These are phyloP conservation scores for Trichomycterus rosablanca DNA, from an alignment of 2,113 vertebrate species.

Conservation along the genomic window DNA sequence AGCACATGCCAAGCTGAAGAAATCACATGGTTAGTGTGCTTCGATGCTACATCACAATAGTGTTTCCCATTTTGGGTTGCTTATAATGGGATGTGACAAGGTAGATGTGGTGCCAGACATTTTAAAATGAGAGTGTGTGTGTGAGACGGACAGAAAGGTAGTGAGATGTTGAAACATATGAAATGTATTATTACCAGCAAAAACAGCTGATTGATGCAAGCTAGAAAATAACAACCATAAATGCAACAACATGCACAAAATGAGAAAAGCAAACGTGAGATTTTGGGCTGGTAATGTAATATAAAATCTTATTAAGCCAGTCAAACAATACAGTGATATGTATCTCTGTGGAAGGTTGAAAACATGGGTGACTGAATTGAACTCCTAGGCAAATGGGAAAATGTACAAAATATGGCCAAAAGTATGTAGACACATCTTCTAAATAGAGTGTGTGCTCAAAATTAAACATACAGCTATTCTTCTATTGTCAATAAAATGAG, in stretches of 20 bases:
- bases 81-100: background rate
- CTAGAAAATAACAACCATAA: slow-evolving; percentile 12
- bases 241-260: slow-evolving; percentile 20
- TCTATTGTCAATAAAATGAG: too few relatives aligned
- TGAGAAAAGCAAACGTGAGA: slow-evolving; percentile 25
- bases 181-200: slow-evolving; percentile 10
- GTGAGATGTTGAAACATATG: background rate
- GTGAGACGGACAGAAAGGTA: background rate
- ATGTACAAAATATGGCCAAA: too few relatives aligned
- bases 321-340: background rate
- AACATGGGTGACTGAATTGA: slow-evolving; percentile 17
- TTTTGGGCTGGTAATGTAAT: background rate
- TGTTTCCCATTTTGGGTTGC: too few relatives aligned
- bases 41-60: background rate
- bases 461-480: too few relatives aligned
- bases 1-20: background rate
- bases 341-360: background rate
- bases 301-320: background rate
- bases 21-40: slow-evolving; percentile 20
- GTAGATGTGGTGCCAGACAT: background rate
- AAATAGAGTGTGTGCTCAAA: too few relatives aligned
- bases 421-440: too few relatives aligned
- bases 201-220: slow-evolving; percentile 25
- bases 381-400: background rate
- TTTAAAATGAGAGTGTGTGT: slow-evolving; percentile 1